These are phyloP conservation scores for Nemoura dubitans DNA, from an alignment of 2,888 invertebrate genomes.

Conservation along the genomic window DNA sequence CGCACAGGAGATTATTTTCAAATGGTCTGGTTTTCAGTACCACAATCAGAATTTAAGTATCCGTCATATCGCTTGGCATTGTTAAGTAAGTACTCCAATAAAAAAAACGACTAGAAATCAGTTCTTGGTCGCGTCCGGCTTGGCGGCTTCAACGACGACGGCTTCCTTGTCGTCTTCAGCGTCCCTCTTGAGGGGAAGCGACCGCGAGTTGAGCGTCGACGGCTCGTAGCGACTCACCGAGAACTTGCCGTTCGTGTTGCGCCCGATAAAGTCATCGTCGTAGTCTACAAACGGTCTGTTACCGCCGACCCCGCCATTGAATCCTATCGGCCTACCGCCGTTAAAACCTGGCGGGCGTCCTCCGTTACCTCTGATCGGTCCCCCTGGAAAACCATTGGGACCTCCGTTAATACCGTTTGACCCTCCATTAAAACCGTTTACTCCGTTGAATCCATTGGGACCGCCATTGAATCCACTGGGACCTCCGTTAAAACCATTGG, in stretches of 20 bases:
- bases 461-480: neutral
- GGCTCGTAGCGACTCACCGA: neutral
- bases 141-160: neutral
- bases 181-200: neutral
- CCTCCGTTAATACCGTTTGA: neutral
- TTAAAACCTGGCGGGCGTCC: neutral
- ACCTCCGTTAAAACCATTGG: neutral
- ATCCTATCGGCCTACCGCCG: neutral
- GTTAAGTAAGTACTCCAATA: too few relatives aligned
- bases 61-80: too few relatives aligned
- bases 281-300: conserved; percentile 16
- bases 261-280: neutral
- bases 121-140: neutral
- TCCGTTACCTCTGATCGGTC: neutral
- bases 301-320: neutral
- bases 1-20: too few relatives aligned
- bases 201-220: neutral
- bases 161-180: neutral
- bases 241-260: neutral
- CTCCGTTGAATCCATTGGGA: neutral
- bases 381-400: conserved; percentile 5
- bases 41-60: too few relatives aligned
- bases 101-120: neutral
- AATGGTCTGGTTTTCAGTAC: too few relatives aligned
- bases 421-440: neutral